Base-by-base conservation (phyloP, 2,797 vertebrate genomes). In the Decapterus maruadsi region DNA sequence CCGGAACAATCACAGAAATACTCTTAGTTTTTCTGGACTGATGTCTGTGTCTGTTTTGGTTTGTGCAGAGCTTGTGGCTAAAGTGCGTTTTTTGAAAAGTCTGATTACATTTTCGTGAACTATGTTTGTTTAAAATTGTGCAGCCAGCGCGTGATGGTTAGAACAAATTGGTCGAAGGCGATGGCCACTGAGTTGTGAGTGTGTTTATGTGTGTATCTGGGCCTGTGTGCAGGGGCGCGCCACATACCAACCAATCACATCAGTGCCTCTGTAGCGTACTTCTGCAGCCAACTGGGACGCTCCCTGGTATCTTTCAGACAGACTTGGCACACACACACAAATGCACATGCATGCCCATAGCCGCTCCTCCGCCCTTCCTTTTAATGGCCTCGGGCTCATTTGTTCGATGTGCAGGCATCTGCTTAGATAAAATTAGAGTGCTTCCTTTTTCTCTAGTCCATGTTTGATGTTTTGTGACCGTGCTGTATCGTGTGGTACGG, bases 171-270 rank as follows among this genome's bases (percentile, higher is more conserved):
- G 9, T 36, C 8, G n/a, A 62, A 34, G 12, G 22, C 4, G 0
- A 40, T n/a, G 19, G 29, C 19, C 0, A 3, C 50, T 67, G 26
- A 50, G 45, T 68, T 75, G 48, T 34, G 38, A 20, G 46, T 22
- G 0, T 70, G 54, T 63, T 26, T 59, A 3, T 51, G 60, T 50
- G 67, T 59, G 77, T 55, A n/a, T 48, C 17, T 48, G 70, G 53
- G 57, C 31, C 6, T 46, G 34, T 66, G 68, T 78, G 48, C n/a
- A 71, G 68, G 61, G 68, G 58, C 75, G 74, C 20, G 78, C 29
- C 53, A 8, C 64, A 4, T 51, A 17, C 56, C 67, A 53, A 16
- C 84, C 86, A 88, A 77, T 88, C 79, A 7, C 26, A 61, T 22
- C 17, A 8, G 4, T 63, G 55, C 55, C n/a, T 79, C n/a, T 72